phyloP scores from a whole-genome alignment of 2,797 vertebrate genomes.

The Melanotaenia pygmaea region DNA sequence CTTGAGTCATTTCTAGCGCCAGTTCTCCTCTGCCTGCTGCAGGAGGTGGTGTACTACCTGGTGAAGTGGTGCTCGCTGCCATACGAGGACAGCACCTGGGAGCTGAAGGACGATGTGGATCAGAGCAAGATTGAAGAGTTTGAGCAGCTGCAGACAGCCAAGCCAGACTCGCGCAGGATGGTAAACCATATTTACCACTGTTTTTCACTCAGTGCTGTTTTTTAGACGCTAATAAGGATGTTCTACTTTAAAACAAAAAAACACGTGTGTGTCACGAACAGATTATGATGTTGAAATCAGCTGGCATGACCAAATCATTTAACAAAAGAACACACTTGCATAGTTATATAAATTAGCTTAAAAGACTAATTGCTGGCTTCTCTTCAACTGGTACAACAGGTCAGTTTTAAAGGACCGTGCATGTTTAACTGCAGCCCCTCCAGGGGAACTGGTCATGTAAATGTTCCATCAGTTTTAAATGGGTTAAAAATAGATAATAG shows the following conservation, averaged over 20 bases:
- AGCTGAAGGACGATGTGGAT: constrained; percentile 97
- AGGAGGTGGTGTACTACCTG: constrained; percentile 99
- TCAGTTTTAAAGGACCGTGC: constrained; percentile 65
- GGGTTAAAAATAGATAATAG: neutral
- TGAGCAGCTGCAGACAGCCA: constrained; percentile 94
- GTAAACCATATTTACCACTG: constrained; percentile 78
- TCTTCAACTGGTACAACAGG: constrained; percentile 99
- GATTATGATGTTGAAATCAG: neutral
- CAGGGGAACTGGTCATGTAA: neutral
- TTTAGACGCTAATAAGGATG: neutral
- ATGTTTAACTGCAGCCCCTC: neutral
- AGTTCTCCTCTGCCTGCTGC: constrained; percentile 73
- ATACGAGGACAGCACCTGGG: constrained; percentile 99
- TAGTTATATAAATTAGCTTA: neutral
- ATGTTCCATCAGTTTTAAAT: neutral
- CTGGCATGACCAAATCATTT: neutral
- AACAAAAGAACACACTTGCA: neutral
- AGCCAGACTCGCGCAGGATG: constrained; percentile 90
- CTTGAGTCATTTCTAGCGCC: constrained; percentile 61
- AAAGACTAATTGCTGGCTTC: constrained; percentile 86
- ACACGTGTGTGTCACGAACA: too few species aligned
- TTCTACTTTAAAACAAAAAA: neutral
- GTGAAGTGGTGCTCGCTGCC: constrained; percentile 99
- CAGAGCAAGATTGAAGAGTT: constrained; percentile 99
- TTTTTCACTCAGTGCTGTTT: neutral